Evolutionary conservation across 2,113 vertebrate species (phyloP).

Genomic region (Varanus komodoensis): DNA sequence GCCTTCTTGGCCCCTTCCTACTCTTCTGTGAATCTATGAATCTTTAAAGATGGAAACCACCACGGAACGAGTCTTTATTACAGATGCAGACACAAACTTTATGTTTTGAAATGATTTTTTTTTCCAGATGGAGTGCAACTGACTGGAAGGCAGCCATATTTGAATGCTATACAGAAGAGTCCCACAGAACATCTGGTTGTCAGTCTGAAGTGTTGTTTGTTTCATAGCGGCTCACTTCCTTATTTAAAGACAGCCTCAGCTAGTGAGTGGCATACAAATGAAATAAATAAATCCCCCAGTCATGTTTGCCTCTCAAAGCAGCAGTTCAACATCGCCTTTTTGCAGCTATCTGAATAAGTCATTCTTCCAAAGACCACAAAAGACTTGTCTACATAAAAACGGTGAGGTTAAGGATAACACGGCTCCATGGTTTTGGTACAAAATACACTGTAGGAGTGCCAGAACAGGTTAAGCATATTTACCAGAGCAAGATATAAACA

Average conservation of each 20-base stretch:
- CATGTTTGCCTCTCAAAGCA: background rate
- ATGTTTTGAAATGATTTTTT: too few species aligned
- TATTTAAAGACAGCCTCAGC: too few species aligned
- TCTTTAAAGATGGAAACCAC: too few species aligned
- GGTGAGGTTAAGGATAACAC: background rate
- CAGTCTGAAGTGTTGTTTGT: too few species aligned
- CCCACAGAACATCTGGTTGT: background rate
- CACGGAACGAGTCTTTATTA: too few species aligned
- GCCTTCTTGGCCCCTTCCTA: too few species aligned
- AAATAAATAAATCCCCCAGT: background rate
- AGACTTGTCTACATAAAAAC: too few species aligned
- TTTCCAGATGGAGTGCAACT: background rate
- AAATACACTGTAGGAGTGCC: background rate
- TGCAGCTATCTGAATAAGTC: background rate
- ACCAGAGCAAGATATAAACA: background rate
- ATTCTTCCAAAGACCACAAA: too few species aligned
- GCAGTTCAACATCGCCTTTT: background rate
- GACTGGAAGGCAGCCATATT: background rate
- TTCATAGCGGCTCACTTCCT: too few species aligned
- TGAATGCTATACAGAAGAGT: background rate
- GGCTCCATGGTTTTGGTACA: background rate
- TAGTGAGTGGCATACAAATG: too few species aligned
- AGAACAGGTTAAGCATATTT: background rate
- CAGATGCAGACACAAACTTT: too few species aligned
- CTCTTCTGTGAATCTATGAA: too few species aligned